These are phyloP conservation scores for Phortica variegata DNA, from an alignment of 1,140 invertebrate genomes.

Conservation along the genomic window DNA sequence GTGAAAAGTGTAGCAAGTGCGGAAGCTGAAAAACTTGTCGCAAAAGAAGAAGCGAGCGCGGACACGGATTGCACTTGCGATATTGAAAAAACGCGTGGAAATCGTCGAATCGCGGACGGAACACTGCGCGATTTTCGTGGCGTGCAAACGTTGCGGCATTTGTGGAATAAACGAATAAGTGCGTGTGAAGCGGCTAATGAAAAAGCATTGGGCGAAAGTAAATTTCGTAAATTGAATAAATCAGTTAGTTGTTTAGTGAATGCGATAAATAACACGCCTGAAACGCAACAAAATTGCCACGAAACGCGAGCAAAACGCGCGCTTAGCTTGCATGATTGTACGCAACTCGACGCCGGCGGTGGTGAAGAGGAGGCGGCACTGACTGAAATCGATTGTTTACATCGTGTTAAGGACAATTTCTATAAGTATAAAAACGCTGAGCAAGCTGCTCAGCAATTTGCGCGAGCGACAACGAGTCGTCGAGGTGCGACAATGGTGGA, in stretches of 20 bases:
- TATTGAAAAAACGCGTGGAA: not conserved
- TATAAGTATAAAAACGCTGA: constrained; percentile 56
- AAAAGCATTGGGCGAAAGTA: constrained; percentile 23
- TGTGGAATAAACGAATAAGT: constrained; percentile 51
- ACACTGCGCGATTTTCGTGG: constrained; percentile 50
- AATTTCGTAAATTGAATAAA: constrained; percentile 43
- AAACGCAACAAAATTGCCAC: constrained; percentile 29
- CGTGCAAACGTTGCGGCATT: constrained; percentile 42
- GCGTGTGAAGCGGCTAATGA: constrained; percentile 22
- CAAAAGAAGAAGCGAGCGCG: not conserved
- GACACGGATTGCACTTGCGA: not conserved
- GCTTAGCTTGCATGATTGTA: constrained; percentile 43
- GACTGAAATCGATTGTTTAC: constrained; percentile 13
- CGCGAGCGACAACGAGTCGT: constrained; percentile 13
- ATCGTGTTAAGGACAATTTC: constrained; percentile 49
- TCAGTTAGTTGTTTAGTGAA: constrained; percentile 48
- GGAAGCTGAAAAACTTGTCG: not conserved
- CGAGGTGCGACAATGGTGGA: not conserved
- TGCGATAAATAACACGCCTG: constrained; percentile 37
- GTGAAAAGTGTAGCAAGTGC: not conserved
- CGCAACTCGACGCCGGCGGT: constrained; percentile 6
- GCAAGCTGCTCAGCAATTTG: constrained; percentile 36
- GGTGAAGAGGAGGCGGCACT: not conserved
- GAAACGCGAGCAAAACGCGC: constrained; percentile 30
- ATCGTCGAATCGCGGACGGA: constrained; percentile 23